Percentiles rank a stretch among this genome's conserved stretches.
phyloP scores from a whole-genome alignment of 2,797 vertebrate genomes.

The Pangasius mekongensis region DNA sequence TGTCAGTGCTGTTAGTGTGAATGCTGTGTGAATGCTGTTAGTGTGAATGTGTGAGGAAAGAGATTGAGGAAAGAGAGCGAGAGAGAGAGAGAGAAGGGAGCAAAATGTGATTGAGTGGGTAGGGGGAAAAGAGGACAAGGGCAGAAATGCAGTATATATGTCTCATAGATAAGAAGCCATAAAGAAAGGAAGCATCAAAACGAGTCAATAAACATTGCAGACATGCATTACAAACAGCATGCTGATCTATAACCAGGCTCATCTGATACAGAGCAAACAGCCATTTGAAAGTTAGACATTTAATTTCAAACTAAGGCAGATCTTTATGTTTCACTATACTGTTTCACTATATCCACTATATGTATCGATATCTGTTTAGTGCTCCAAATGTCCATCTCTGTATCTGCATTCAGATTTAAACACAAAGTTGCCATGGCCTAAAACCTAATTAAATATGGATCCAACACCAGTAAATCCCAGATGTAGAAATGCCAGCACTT shows the following conservation, averaged over 20 bases:
- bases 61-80: conserved; percentile 9
- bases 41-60: conserved; percentile 22
- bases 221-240: conserved; percentile 5
- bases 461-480: not conserved
- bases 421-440: not conserved
- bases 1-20: conserved; percentile 44
- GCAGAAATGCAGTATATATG: not conserved
- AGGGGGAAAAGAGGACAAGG: conserved; percentile 35
- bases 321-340: not conserved
- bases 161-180: conserved; percentile 11
- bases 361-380: not conserved
- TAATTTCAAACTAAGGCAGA: not conserved
- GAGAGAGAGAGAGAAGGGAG: conserved; percentile 30
- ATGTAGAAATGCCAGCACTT: not conserved
- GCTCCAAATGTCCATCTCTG: not conserved
- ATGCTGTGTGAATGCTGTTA: conserved; percentile 26
- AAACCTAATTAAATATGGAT: not conserved
- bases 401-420: not conserved
- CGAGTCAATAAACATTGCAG: not conserved
- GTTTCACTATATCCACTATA: not conserved
- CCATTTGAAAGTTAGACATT: not conserved
- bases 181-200: not conserved
- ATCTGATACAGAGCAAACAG: not conserved
- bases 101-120: conserved; percentile 46
- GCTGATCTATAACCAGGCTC: not conserved